Evolutionary conservation across 2,113 vertebrate genomes (phyloP).

Genomic region (Mesocricetus auratus): DNA sequence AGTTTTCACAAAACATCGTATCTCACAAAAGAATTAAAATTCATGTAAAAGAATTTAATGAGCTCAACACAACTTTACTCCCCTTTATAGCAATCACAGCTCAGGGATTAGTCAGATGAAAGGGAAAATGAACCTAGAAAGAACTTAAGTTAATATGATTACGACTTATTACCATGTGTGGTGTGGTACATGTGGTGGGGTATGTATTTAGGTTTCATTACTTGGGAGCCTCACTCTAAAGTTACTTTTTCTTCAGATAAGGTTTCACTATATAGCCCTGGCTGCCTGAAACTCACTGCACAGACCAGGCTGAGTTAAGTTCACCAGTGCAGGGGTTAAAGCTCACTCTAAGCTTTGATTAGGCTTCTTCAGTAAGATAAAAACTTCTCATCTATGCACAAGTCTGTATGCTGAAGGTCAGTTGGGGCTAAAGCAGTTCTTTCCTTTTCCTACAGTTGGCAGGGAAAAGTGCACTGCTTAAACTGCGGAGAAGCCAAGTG

Average conservation of each 20-base stretch:
- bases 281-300: background rate
- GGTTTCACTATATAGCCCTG: background rate
- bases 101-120: slow-evolving; percentile 38
- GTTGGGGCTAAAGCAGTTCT: background rate
- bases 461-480: slow-evolving; percentile 25
- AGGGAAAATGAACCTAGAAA: slow-evolving; percentile 14
- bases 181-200: background rate
- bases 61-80: slow-evolving; percentile 46
- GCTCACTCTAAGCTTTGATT: slow-evolving; percentile 26
- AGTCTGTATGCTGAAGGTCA: background rate
- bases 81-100: background rate
- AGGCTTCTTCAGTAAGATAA: slow-evolving; percentile 47
- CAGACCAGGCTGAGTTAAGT: background rate
- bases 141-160: slow-evolving; percentile 23
- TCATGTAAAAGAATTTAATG: background rate
- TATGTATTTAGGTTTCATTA: slow-evolving; percentile 10
- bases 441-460: background rate
- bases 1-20: slow-evolving; percentile 31
- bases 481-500: background rate
- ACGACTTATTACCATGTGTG: background rate
- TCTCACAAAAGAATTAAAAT: slow-evolving; percentile 50
- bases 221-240: slow-evolving; percentile 5
- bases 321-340: background rate
- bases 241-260: background rate
- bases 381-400: background rate